Evolutionary conservation across 2,113 vertebrate species (phyloP).

Genomic region (Centropus unirufus): DNA sequence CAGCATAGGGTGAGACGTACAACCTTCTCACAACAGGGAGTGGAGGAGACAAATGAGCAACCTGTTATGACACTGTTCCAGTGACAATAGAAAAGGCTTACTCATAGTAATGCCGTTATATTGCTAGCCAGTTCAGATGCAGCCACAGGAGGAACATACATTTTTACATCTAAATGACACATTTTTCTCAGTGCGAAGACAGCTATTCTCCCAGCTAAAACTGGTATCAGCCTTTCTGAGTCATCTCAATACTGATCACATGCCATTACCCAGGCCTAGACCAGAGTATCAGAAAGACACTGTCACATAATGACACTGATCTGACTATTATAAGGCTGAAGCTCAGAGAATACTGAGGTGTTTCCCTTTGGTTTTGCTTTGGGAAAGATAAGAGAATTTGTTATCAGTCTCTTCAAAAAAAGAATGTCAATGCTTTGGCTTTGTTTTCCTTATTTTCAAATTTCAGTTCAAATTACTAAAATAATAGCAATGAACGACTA

Average conservation of each 20-base stretch:
- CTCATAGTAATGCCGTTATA: background rate
- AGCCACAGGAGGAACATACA: background rate
- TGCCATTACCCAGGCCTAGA: background rate
- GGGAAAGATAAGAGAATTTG: background rate
- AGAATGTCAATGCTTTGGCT: background rate
- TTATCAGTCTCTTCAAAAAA: background rate
- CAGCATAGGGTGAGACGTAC: fast-evolving
- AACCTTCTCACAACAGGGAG: background rate
- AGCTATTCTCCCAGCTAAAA: background rate
- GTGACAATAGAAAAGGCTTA: background rate
- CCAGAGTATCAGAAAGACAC: background rate
- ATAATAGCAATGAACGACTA: background rate
- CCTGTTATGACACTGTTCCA: background rate
- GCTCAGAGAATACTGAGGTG: background rate
- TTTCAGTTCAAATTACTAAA: background rate
- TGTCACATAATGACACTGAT: fast-evolving
- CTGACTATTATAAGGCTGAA: background rate
- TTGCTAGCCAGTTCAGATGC: background rate
- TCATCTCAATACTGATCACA: background rate
- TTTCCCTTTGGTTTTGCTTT: background rate
- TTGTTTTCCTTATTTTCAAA: background rate
- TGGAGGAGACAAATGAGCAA: background rate
- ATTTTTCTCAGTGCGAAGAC: background rate
- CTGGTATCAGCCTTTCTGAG: background rate
- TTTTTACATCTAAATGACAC: background rate